These are phyloP conservation scores for Wiebesia pumilae DNA, from an alignment of 1,140 invertebrate species.

Conservation along the genomic window DNA sequence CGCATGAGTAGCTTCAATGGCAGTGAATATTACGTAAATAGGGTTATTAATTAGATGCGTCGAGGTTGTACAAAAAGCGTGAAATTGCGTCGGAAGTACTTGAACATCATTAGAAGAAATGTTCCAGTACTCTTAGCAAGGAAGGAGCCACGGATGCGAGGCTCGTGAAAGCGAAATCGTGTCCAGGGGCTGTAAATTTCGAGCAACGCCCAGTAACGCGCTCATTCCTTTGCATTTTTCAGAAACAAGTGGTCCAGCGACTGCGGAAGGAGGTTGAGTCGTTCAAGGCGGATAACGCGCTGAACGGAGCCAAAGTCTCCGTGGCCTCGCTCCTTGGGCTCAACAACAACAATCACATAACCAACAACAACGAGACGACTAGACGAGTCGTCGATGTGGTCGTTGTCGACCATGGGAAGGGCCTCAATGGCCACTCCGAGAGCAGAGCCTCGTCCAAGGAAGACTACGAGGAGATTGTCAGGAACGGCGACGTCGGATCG, in stretches of 20 bases:
- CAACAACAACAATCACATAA: conserved; percentile 61
- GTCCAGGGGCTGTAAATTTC: too few relatives aligned
- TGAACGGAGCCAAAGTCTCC: conserved; percentile 65
- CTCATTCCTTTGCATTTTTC: conserved; percentile 20
- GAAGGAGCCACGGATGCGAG: too few relatives aligned
- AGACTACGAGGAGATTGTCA: conserved; percentile 64
- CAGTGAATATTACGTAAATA: too few relatives aligned
- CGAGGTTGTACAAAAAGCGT: too few relatives aligned
- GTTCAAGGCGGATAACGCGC: conserved; percentile 62
- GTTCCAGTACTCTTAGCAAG: too few relatives aligned
- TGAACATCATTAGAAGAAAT: too few relatives aligned
- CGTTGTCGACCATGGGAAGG: background rate
- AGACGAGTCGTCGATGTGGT: background rate
- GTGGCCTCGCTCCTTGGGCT: conserved; percentile 64
- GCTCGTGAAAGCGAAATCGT: too few relatives aligned
- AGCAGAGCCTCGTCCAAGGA: conserved; percentile 59
- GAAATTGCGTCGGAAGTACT: too few relatives aligned
- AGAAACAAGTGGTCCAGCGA: conserved; percentile 68
- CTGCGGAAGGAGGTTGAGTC: conserved; percentile 68
- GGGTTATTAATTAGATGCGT: too few relatives aligned
- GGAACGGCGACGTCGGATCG: conserved; percentile 61
- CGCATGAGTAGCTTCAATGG: too few relatives aligned
- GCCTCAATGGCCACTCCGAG: conserved; percentile 58
- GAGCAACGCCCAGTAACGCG: background rate
- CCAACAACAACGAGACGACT: conserved; percentile 59